Conservation (phyloP, 1,140 invertebrate species). For the Drosophila rufa region DNA sequence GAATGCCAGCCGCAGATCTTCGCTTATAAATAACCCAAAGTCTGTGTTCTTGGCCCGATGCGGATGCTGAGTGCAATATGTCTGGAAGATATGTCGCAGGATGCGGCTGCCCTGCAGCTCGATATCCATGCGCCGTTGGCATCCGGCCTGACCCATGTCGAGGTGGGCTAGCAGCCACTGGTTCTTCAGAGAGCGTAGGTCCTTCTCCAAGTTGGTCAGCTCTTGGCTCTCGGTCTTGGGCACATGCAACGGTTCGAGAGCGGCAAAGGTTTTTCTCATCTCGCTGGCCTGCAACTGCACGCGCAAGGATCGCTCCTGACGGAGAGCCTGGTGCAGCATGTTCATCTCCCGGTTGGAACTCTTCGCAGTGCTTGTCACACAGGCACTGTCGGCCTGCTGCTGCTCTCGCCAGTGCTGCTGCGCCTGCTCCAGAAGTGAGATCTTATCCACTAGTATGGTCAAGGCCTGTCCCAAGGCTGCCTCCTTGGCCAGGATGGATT, state of each 20-base stretch:
- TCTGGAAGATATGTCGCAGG: constrained; percentile 76
- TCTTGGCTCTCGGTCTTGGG: constrained; percentile 37
- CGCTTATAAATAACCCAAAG: constrained; percentile 73
- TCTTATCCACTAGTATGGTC: constrained; percentile 53
- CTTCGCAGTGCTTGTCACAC: constrained; percentile 56
- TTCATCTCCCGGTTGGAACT: constrained; percentile 64
- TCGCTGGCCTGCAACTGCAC: constrained; percentile 51
- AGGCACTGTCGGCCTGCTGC: constrained; percentile 55
- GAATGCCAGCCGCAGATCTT: constrained; percentile 67
- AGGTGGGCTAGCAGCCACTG: constrained; percentile 67
- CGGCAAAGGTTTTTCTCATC: constrained; percentile 46
- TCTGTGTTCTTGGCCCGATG: constrained; percentile 66
- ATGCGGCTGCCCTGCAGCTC: constrained; percentile 60
- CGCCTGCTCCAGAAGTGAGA: constrained; percentile 50
- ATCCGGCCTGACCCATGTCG: constrained; percentile 41
- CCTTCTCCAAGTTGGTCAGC: constrained; percentile 42
- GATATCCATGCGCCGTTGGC: constrained; percentile 45
- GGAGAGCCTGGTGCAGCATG: constrained; percentile 64
- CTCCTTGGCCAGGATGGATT: constrained; percentile 60
- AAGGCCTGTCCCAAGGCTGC: constrained; percentile 54
- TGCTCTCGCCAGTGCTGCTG: constrained; percentile 64
- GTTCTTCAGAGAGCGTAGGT: constrained; percentile 57
- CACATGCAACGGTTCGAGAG: constrained; percentile 70
- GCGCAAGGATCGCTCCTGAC: constrained; percentile 60
- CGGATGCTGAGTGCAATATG: constrained; percentile 73